Evolutionary conservation across 2,888 invertebrate genomes (phyloP).

Genomic region (Nymphalis urticae): DNA sequence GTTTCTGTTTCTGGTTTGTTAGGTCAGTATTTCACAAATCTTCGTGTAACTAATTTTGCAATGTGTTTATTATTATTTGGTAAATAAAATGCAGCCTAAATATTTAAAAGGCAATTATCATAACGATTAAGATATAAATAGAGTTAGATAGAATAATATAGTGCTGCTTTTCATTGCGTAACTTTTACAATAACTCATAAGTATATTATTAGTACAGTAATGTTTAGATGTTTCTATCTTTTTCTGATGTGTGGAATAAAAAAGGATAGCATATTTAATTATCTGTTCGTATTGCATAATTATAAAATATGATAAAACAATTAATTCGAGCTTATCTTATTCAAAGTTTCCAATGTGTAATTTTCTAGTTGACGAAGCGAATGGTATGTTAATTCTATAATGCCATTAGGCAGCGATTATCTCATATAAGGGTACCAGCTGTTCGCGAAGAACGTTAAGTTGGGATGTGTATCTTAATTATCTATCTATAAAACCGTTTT

Average conservation of each 20-base stretch:
- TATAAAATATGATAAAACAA: background rate
- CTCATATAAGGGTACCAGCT: conserved; percentile 1
- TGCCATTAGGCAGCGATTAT: conserved; percentile 3
- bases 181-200: no score
- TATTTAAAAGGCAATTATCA: no score
- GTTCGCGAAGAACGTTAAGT: background rate
- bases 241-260: no score
- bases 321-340: conserved; percentile 1
- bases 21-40: conserved; percentile 6
- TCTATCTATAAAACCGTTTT: background rate
- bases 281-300: no score
- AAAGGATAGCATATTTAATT: no score
- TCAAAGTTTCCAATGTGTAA: conserved; percentile 4
- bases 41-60: background rate
- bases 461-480: background rate
- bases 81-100: no score
- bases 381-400: conserved; percentile 7
- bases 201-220: no score
- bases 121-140: no score
- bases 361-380: conserved; percentile 3
- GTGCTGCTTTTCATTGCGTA: no score
- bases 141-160: no score
- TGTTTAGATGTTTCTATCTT: no score
- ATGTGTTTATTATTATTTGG: background rate
- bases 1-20: conserved; percentile 8